Evolutionary conservation across 2,797 vertebrate genomes (phyloP), one percentile per base, ranked within the genome.

Genomic region (Spondyliosoma cantharus): DNA sequence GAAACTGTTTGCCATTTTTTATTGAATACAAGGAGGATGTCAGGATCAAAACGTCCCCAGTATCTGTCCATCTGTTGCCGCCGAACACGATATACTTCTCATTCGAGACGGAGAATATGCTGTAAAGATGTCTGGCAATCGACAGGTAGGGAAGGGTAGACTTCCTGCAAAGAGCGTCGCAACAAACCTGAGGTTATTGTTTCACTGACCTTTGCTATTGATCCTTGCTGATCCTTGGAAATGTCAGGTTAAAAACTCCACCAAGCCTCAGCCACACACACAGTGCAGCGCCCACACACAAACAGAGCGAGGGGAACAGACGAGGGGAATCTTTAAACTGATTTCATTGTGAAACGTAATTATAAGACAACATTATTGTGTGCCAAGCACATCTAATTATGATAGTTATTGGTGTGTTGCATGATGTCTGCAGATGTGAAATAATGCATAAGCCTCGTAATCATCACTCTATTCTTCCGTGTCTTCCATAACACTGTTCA

Each of bases 181-280:
- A 76, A 87, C 80, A 86, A 76, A 75, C 87, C 14, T 8, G 80
- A 81, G 90, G 86, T 87, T 86, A 86, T 80, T 87, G 88, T 87
- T 86, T 89, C 56, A 13, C 74, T 84, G 88, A 92, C 90, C 91
- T 93, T 92, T 92, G 67, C 58, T 87, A 93, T 92, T 87, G 90
- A 94, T 93, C 86, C 65, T 65, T 1, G 4, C 85, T 84, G 89
- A 91, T 93, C 90, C 87, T 61, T 29, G 53, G 72, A 93, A 93
- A 93, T 92, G 90, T 87, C 90, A 89, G 84, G 83, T 82, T 80
- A 85, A 87, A 90, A 91, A 81, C 85, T 61, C 54, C 22, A 45
- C 67, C 49, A 5, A 74, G 59, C 70, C 50, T 67, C 71, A 48
- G 83, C 80, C 48, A 53, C 80, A 64, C 87, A 89, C 79, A 53